Percentiles rank a stretch among this genome's conserved stretches.
Evolutionary conservation across 1,140 invertebrate genomes (phyloP).

Genomic region (Philotrypesis tridentata): DNA sequence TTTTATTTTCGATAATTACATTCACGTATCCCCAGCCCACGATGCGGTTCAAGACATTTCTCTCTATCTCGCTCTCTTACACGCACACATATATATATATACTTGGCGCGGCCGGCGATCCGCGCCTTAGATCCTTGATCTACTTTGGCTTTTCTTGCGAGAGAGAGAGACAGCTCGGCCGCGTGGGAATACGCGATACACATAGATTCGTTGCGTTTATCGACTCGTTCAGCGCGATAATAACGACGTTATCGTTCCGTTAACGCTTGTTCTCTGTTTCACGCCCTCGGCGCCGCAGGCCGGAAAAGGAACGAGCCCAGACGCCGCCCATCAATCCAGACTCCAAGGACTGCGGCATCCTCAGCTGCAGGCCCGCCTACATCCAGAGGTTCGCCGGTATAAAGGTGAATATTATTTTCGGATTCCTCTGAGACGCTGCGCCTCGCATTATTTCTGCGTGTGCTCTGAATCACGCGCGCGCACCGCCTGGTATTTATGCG

Average conservation of each 20-base stretch:
- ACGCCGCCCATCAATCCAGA: slow-evolving; percentile 79
- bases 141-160: slow-evolving; percentile 19
- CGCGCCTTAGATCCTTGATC: slow-evolving; percentile 10
- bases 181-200: not conserved
- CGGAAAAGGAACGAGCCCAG: slow-evolving; percentile 76
- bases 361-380: slow-evolving; percentile 85
- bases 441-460: too few relatives aligned
- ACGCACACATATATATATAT: too few relatives aligned
- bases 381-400: slow-evolving; percentile 90
- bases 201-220: not conserved
- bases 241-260: not conserved
- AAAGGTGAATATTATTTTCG: slow-evolving; percentile 75
- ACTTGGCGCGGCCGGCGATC: not conserved
- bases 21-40: too few relatives aligned
- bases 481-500: too few relatives aligned
- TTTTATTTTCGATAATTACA: too few relatives aligned
- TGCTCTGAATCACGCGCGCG: too few relatives aligned
- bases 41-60: slow-evolving; percentile 10
- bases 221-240: not conserved
- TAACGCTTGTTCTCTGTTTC: not conserved
- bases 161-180: not conserved
- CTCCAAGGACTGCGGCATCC: slow-evolving; percentile 86
- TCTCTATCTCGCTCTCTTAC: too few relatives aligned
- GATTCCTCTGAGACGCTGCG: too few relatives aligned
- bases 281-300: slow-evolving; percentile 60